Evolutionary conservation across 1,140 invertebrate genomes (phyloP).

Genomic region (Drosophila hydei): DNA sequence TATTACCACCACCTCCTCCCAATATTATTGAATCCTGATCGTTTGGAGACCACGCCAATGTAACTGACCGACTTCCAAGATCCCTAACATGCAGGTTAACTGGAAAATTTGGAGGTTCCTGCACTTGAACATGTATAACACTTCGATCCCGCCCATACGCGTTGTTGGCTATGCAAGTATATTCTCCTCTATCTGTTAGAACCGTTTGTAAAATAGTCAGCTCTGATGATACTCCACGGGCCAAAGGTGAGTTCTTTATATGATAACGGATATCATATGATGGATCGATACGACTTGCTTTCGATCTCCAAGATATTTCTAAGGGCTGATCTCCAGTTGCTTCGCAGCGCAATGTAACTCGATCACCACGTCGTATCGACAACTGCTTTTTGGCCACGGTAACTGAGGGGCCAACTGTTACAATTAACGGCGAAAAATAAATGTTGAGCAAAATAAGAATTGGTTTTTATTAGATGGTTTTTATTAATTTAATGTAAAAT

Average conservation of each 20-base stretch:
- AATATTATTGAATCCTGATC: constrained; percentile 61
- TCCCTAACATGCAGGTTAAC: constrained; percentile 86
- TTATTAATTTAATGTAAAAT: background rate
- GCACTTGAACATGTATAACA: constrained; percentile 87
- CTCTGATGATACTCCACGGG: constrained; percentile 86
- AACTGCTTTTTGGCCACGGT: constrained; percentile 84
- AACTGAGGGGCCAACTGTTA: constrained; percentile 70
- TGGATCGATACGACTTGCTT: constrained; percentile 84
- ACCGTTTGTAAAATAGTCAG: constrained; percentile 87
- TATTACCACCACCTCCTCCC: constrained; percentile 45
- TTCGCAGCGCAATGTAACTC: constrained; percentile 89
- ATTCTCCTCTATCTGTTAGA: constrained; percentile 88
- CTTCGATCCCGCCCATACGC: constrained; percentile 88
- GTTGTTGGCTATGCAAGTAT: constrained; percentile 89
- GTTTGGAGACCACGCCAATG: constrained; percentile 86
- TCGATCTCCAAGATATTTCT: constrained; percentile 89
- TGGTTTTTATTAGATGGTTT: no score
- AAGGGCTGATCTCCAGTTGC: constrained; percentile 94
- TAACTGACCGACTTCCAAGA: constrained; percentile 86
- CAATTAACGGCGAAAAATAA: background rate
- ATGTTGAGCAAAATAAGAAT: background rate
- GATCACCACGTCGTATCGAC: constrained; percentile 88
- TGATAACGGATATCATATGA: constrained; percentile 85
- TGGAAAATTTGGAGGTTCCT: constrained; percentile 88
- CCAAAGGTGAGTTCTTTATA: constrained; percentile 85